Percentiles rank a stretch among this genome's conserved stretches.
These are phyloP conservation scores for Tor tambroides DNA, from an alignment of 2,113 vertebrate genomes.

Conservation along the genomic window DNA sequence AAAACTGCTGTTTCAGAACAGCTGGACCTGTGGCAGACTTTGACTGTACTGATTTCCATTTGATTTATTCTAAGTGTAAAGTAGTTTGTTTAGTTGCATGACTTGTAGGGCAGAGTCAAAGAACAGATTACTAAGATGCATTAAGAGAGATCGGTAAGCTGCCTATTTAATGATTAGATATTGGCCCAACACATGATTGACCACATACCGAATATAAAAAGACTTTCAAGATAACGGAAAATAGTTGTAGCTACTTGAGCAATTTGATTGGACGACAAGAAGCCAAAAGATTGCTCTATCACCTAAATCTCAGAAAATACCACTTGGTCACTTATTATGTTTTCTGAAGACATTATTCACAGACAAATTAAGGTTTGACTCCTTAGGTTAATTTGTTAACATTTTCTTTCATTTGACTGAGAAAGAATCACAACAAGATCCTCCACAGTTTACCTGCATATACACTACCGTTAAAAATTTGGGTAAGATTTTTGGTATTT, in stretches of 20 bases:
- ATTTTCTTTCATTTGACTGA: background rate
- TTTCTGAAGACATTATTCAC: background rate
- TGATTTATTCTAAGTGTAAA: background rate
- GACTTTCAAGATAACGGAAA: background rate
- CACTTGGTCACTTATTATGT: background rate
- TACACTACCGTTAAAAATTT: background rate
- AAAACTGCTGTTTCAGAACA: slow-evolving; percentile 24
- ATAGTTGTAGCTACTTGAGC: background rate
- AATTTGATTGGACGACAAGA: background rate
- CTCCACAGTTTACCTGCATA: background rate
- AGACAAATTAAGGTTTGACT: background rate
- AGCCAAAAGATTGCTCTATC: background rate
- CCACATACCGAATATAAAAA: background rate
- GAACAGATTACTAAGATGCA: slow-evolving; percentile 19
- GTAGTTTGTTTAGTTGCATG: background rate
- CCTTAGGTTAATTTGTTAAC: background rate
- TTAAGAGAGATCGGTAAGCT: background rate
- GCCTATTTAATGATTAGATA: slow-evolving; percentile 9
- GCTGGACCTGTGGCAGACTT: background rate
- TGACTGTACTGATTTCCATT: slow-evolving; percentile 42
- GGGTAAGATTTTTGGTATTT: background rate
- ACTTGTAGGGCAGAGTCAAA: slow-evolving; percentile 8
- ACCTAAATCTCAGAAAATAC: background rate
- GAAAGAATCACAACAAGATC: background rate
- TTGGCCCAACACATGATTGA: background rate